Conservation (phyloP, 2,888 invertebrate genomes). For the Cotesia congregata region DNA sequence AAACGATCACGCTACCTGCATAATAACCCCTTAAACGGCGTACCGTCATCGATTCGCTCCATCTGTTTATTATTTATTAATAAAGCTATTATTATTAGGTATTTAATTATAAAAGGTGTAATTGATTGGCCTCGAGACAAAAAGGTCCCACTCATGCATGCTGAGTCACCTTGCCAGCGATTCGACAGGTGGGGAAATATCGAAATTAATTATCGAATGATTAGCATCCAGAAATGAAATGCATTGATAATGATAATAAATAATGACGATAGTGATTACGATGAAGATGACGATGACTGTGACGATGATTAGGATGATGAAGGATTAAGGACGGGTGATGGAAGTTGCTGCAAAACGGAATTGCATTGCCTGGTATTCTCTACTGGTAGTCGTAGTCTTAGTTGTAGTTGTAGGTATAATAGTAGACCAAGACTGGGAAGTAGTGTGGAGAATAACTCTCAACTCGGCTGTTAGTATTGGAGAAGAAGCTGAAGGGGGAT, state of each 20-base stretch:
- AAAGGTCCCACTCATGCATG: not conserved
- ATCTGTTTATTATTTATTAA: not conserved
- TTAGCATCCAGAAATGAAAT: not conserved
- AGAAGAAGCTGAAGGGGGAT: conserved; percentile 22
- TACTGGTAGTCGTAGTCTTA: no score
- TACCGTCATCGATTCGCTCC: not conserved
- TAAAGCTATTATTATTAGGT: not conserved
- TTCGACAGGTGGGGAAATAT: not conserved
- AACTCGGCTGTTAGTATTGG: no score
- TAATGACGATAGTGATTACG: not conserved
- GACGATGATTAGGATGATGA: not conserved
- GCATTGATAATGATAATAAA: not conserved
- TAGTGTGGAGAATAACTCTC: no score
- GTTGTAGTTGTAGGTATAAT: not conserved
- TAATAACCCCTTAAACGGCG: no score
- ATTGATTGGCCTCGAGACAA: not conserved
- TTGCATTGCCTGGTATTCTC: no score
- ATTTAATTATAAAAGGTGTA: not conserved
- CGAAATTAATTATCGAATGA: not conserved
- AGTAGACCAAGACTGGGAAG: no score
- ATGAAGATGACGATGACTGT: not conserved
- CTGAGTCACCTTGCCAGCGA: not conserved
- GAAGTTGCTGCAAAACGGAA: not conserved
- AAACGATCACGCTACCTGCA: no score
- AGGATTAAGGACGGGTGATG: not conserved